Evolutionary conservation across 2,888 invertebrate species (phyloP), one percentile per base, ranked within the genome.

Genomic region (Andrena bucephala): DNA sequence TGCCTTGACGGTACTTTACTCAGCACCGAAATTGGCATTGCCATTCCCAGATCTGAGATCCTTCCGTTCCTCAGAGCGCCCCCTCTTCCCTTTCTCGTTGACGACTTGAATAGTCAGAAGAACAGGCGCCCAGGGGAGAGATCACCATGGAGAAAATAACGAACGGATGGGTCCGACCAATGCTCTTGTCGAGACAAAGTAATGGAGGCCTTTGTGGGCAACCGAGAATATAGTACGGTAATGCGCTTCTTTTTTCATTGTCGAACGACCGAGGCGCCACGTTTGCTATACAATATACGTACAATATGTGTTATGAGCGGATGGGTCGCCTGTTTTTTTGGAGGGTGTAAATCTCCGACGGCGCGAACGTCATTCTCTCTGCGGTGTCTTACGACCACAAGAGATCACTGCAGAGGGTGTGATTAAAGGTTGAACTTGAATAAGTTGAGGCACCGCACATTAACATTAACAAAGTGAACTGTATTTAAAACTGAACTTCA

Each of bases 1-100:
- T 60, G 62, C 79, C 71, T 36, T 8, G 24, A 59, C 68, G 65
- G 79, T 68, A 75, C 77, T 81, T 87, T 84, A 80, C 86, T 87
- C 82, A 74, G 68, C 66, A 59, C 76, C 54, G 79, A 73, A 76
- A 87, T 89, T 85, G 84, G 63, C 71, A 76, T 57, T 57, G 63
- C 16, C 57, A 57, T 63, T 63, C 65, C 57, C 36, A 6, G 5
- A 48, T 57, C 27, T 27, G 20, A 13, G 16, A 16, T 68, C 27
- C 27, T 31, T 24, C 59, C 69, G 68, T 66, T 70, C 65, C 67
- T 68, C 24, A 65, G 62, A 20, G 36, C 10, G 29, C 36, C 48
- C 42, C 33, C 29, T 33, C 29, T 73, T 68, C 60, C 16, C 27
- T 68, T 62, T 54, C 29, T 57, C 69, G 66, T 42, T 57, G 59